These are phyloP conservation scores for Sternotherus odoratus DNA, from an alignment of 2,797 vertebrate genomes.

Conservation along the genomic window DNA sequence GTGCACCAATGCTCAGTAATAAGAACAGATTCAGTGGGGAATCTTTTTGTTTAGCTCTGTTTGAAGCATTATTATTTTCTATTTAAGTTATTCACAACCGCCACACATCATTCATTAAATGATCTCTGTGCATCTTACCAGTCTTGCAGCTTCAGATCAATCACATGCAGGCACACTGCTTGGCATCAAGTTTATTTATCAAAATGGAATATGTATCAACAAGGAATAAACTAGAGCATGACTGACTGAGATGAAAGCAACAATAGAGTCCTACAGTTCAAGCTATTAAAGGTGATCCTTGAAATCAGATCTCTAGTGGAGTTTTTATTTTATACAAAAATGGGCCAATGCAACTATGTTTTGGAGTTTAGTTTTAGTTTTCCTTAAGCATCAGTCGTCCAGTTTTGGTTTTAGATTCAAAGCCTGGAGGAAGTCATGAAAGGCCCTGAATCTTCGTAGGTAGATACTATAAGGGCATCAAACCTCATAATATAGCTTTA, in stretches of 20 bases:
- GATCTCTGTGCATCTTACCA: not conserved
- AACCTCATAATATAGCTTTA: not conserved
- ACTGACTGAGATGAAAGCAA: not conserved
- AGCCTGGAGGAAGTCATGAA: not conserved
- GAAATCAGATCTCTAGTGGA: not conserved
- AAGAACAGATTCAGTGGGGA: not conserved
- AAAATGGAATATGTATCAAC: not conserved
- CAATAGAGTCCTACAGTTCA: not conserved
- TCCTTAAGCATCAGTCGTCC: not conserved
- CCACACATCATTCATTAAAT: conserved; percentile 3
- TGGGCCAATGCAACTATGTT: not conserved
- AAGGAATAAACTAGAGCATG: not conserved
- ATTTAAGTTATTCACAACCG: not conserved
- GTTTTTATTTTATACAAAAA: not conserved
- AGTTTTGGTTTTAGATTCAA: not conserved
- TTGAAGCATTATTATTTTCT: conserved; percentile 12
- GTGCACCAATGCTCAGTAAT: not conserved
- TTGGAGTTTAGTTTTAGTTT: not conserved
- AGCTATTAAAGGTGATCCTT: not conserved
- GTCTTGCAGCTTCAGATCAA: not conserved
- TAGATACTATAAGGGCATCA: not conserved
- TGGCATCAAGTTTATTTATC: not conserved
- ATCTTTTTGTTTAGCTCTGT: conserved; percentile 2
- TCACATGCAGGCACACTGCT: not conserved
- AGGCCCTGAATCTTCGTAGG: not conserved